phyloP scores from a whole-genome alignment of 2,113 vertebrate genomes.

The Pomatostomus ruficeps region DNA sequence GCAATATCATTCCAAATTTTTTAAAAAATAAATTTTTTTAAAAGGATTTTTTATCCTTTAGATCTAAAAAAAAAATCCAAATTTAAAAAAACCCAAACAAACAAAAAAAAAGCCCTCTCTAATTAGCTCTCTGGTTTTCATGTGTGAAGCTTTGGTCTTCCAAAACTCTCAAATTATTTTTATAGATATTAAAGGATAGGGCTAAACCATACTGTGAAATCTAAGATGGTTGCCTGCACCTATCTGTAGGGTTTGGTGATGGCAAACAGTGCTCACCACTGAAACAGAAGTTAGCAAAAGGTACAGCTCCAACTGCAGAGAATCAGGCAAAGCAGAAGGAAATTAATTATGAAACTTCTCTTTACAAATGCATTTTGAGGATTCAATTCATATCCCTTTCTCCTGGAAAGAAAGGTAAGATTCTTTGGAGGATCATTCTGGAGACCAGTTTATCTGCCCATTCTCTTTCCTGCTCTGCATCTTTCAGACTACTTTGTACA shows the following conservation, averaged over 20 bases:
- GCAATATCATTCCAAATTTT: neutral
- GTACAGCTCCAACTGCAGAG: neutral
- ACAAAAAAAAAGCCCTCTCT: no score
- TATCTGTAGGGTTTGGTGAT: neutral
- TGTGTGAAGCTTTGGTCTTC: neutral
- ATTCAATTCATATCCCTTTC: neutral
- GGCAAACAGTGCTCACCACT: neutral
- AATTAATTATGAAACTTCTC: neutral
- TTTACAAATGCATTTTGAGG: neutral
- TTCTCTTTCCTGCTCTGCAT: neutral
- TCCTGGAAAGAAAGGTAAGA: conserved; percentile 29
- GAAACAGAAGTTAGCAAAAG: neutral
- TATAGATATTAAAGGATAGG: neutral
- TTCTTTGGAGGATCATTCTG: neutral
- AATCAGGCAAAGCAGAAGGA: neutral
- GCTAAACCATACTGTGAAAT: neutral
- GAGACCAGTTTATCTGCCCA: neutral
- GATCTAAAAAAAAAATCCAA: neutral
- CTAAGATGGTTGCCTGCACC: neutral
- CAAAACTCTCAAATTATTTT: neutral
- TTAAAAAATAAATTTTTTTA: neutral
- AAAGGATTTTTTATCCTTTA: neutral
- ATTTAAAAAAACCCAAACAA: neutral
- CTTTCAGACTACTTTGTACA: neutral
- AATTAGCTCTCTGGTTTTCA: neutral